phyloP scores from a whole-genome alignment of 2,888 invertebrate genomes.

The Tachystola acroxantha region DNA sequence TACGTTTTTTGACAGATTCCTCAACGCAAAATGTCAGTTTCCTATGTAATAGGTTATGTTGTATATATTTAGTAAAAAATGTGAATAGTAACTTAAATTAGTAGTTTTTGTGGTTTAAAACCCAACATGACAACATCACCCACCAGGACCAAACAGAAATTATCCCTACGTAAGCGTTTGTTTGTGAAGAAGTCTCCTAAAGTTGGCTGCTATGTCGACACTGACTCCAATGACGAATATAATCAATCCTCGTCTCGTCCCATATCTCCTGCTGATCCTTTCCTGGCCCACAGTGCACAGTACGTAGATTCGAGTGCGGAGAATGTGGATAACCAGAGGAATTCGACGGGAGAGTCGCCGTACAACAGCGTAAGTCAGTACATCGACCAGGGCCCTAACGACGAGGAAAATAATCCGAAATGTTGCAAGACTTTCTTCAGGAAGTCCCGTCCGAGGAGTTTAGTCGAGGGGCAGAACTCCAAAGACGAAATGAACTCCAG shows the following conservation, averaged over 20 bases:
- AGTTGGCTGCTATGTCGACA: conserved; percentile 73
- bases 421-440: conserved; percentile 68
- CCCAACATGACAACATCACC: conserved; percentile 72
- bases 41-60: conserved; percentile 61
- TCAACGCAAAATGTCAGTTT: conserved; percentile 44
- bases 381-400: conserved; percentile 35
- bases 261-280: conserved; percentile 70
- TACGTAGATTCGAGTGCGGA: conserved; percentile 41
- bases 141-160: conserved; percentile 66
- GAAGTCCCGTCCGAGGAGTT: conserved; percentile 62
- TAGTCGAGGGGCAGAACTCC: conserved; percentile 47
- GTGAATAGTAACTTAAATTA: conserved; percentile 71
- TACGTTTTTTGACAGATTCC: conserved; percentile 26
- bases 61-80: conserved; percentile 66
- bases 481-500: conserved; percentile 51
- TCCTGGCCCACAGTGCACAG: conserved; percentile 62
- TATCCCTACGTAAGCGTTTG: conserved; percentile 67
- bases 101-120: conserved; percentile 48
- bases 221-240: conserved; percentile 68
- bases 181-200: conserved; percentile 74
- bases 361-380: conserved; percentile 36
- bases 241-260: conserved; percentile 60
- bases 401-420: conserved; percentile 56
- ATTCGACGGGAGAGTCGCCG: conserved; percentile 35
- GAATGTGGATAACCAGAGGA: conserved; percentile 33